Percentiles rank a stretch among this genome's conserved stretches.
These are phyloP conservation scores for Sebastes taczanowskii DNA, from an alignment of 2,797 vertebrate species.

Conservation along the genomic window DNA sequence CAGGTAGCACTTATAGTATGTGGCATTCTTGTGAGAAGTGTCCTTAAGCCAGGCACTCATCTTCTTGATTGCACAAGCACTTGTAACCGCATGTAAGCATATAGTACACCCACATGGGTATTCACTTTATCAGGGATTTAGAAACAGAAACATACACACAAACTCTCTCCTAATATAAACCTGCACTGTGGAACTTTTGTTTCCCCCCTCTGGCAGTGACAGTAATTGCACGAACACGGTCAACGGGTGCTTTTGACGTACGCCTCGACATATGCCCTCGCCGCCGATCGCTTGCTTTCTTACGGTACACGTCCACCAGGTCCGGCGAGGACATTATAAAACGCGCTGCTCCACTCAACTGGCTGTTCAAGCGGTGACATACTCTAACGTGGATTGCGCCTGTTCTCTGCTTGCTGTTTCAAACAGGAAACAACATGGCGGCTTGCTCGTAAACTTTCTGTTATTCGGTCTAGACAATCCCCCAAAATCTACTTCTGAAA, in stretches of 20 bases:
- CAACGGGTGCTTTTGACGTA: neutral
- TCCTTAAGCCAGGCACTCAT: neutral
- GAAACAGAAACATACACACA: neutral
- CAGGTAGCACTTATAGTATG: neutral
- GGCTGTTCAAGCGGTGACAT: no score
- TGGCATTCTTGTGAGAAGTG: neutral
- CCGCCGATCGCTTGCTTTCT: no score
- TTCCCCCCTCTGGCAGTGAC: neutral
- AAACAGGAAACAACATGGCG: no score
- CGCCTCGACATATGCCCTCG: neutral
- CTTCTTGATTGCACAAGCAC: neutral
- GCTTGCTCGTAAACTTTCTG: no score
- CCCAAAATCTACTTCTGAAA: no score
- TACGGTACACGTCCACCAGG: no score
- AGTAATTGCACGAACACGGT: neutral
- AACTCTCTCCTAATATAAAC: neutral
- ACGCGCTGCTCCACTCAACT: no score
- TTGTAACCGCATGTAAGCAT: neutral
- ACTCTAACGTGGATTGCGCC: no score
- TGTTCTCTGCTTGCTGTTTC: no score
- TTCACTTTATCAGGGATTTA: neutral
- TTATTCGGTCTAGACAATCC: no score
- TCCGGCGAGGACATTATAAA: rapidly evolving
- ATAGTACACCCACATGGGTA: neutral
- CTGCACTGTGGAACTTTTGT: neutral